These are phyloP conservation scores for Protomyctophum bolini DNA, from an alignment of 2,113 vertebrate genomes.

Conservation along the genomic window DNA sequence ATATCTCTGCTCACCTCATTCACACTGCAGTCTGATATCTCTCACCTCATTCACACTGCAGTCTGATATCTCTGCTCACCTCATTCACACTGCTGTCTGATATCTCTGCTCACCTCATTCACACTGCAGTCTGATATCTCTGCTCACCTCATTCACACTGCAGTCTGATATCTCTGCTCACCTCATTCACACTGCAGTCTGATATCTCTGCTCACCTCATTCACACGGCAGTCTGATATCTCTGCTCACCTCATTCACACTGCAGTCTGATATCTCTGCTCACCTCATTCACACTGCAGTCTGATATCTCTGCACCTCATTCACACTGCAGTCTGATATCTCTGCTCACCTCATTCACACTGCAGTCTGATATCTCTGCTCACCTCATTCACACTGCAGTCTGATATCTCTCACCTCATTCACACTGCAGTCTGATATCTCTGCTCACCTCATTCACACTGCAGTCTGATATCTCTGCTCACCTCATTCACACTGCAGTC, in stretches of 20 bases:
- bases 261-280: slow-evolving; percentile 3
- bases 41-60: no score
- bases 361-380: slow-evolving; percentile 3
- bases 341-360: slow-evolving; percentile 20
- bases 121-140: slow-evolving; percentile 13
- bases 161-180: slow-evolving; percentile 5
- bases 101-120: slow-evolving; percentile 7
- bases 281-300: slow-evolving; percentile 24
- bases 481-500: slow-evolving; percentile 25
- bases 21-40: slow-evolving; percentile 13
- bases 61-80: neutral
- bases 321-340: slow-evolving; percentile 19
- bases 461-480: slow-evolving; percentile 2
- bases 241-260: slow-evolving; percentile 20
- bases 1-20: slow-evolving; percentile 5
- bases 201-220: neutral
- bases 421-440: no score
- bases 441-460: slow-evolving; percentile 19
- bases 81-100: slow-evolving; percentile 25
- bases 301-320: neutral
- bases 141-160: slow-evolving; percentile 18
- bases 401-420: no score
- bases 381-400: slow-evolving; percentile 24
- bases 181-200: slow-evolving; percentile 25
- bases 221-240: slow-evolving; percentile 19